These are phyloP conservation scores for Betta splendens DNA, from an alignment of 2,797 vertebrate species.

Conservation along the genomic window DNA sequence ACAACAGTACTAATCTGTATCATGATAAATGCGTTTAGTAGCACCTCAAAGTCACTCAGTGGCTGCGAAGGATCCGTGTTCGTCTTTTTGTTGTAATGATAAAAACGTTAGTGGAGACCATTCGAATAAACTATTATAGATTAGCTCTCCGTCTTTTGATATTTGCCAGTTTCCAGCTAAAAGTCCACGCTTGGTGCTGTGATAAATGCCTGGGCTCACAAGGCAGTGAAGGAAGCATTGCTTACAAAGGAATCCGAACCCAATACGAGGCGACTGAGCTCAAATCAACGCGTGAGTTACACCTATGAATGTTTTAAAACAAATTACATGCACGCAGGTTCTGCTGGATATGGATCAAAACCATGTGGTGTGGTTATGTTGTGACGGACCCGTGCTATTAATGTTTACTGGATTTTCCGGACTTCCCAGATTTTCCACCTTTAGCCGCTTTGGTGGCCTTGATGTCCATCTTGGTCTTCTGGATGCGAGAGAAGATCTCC, in stretches of 20 bases:
- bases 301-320: constrained; percentile 11
- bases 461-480: constrained; percentile 98
- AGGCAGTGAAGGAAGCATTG: constrained; percentile 37
- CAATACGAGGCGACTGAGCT: background rate
- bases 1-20: background rate
- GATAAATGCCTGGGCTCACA: background rate
- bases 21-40: constrained; percentile 8
- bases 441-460: constrained; percentile 86
- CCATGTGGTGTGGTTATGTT: constrained; percentile 1
- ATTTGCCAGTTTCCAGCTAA: constrained; percentile 14
- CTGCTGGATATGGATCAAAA: background rate
- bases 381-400: constrained; percentile 27
- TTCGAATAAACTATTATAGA: constrained; percentile 18
- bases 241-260: constrained; percentile 4
- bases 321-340: constrained; percentile 32
- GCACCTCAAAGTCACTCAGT: constrained; percentile 26
- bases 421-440: constrained; percentile 70
- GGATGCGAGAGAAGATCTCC: constrained; percentile 98
- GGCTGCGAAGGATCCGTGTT: constrained; percentile 13
- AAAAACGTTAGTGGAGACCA: constrained; percentile 37
- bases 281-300: constrained; percentile 1
- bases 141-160: constrained; percentile 13
- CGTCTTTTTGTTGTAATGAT: background rate
- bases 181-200: constrained; percentile 31
- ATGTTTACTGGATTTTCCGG: constrained; percentile 74